A percentile compares a stretch with the other conserved stretches of the same genome.
Evolutionary conservation across 2,888 invertebrate species (phyloP).

Genomic region (Latheticus oryzae): DNA sequence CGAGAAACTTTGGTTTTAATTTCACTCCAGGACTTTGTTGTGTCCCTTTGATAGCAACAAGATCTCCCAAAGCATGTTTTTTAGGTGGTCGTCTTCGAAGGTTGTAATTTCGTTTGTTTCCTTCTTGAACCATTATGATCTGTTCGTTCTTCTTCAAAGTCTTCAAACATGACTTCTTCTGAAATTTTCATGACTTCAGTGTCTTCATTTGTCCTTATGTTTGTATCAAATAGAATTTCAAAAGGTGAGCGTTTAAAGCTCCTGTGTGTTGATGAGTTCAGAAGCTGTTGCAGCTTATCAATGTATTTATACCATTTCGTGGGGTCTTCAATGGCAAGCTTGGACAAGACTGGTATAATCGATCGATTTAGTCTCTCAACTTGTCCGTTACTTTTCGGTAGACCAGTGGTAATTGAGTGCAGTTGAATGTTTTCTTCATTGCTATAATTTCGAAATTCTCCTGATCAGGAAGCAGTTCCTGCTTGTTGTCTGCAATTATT

Average conservation of each 20-base stretch:
- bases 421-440: slow-evolving; percentile 56
- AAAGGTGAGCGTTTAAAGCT: slow-evolving; percentile 45
- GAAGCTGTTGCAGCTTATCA: slow-evolving; percentile 26
- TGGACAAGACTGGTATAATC: slow-evolving; percentile 56
- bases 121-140: slow-evolving; percentile 44
- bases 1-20: too few species aligned
- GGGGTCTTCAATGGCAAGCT: slow-evolving; percentile 56
- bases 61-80: too few species aligned
- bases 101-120: slow-evolving; percentile 45
- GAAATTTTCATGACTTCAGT: slow-evolving; percentile 41
- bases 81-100: too few species aligned
- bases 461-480: slow-evolving; percentile 59
- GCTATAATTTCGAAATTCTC: slow-evolving; percentile 58
- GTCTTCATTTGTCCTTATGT: slow-evolving; percentile 46
- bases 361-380: slow-evolving; percentile 55
- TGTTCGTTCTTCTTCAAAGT: slow-evolving; percentile 42
- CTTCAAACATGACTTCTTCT: slow-evolving; percentile 41
- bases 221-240: slow-evolving; percentile 48
- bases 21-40: too few species aligned
- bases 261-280: slow-evolving; percentile 46
- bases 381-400: slow-evolving; percentile 60
- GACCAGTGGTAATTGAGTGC: slow-evolving; percentile 51
- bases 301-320: slow-evolving; percentile 51
- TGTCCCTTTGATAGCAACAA: too few species aligned
- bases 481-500: too few species aligned